phyloP scores from a whole-genome alignment of 1,140 invertebrate species.

The Tribolium madens region DNA sequence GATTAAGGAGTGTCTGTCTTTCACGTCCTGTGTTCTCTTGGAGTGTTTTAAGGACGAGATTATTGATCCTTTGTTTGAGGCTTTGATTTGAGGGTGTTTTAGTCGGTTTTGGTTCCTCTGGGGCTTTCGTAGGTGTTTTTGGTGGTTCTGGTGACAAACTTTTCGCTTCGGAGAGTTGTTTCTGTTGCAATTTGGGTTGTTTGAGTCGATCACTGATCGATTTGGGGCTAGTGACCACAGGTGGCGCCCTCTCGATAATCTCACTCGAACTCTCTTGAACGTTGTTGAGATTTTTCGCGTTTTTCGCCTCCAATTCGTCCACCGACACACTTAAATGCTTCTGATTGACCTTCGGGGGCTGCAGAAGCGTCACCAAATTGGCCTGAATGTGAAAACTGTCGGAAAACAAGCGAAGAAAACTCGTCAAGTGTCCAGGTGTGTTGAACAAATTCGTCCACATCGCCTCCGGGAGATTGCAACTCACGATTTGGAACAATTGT shows the following conservation, averaged over 20 bases:
- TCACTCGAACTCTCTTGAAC: constrained; percentile 23
- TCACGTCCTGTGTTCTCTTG: constrained; percentile 92
- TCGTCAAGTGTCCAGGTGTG: constrained; percentile 85
- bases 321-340: constrained; percentile 63
- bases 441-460: constrained; percentile 88
- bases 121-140: constrained; percentile 13
- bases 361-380: constrained; percentile 86
- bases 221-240: constrained; percentile 49
- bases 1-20: constrained; percentile 70
- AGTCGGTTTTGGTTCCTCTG: constrained; percentile 55
- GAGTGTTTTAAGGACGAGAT: constrained; percentile 87
- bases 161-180: constrained; percentile 56
- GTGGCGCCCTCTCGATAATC: constrained; percentile 37
- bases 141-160: constrained; percentile 56
- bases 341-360: constrained; percentile 73
- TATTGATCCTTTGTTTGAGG: constrained; percentile 88
- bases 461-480: constrained; percentile 81
- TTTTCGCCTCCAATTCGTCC: constrained; percentile 53
- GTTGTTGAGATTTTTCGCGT: constrained; percentile 51
- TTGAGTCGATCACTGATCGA: constrained; percentile 63
- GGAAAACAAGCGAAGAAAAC: constrained; percentile 90
- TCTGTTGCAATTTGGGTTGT: constrained; percentile 61
- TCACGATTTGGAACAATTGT: constrained; percentile 85
- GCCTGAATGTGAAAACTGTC: constrained; percentile 91
- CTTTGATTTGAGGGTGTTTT: constrained; percentile 73